A percentile compares a stretch with the other conserved stretches of the same genome.
These are phyloP conservation scores for Doryteuthis pealeii DNA, from an alignment of 1,140 invertebrate species.

Conservation along the genomic window DNA sequence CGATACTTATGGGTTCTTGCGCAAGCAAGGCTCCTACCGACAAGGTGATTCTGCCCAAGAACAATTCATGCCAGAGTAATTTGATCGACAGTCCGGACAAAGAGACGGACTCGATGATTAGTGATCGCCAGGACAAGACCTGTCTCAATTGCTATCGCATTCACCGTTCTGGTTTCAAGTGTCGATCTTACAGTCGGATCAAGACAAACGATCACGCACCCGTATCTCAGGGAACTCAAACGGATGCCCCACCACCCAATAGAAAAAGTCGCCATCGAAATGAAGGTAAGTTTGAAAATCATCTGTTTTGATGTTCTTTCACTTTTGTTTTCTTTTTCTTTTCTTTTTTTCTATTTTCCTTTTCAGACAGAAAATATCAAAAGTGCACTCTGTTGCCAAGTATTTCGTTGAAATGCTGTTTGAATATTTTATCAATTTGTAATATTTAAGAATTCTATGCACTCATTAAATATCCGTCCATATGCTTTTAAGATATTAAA, in stretches of 20 bases:
- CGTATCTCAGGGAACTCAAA: background rate
- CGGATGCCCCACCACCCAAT: background rate
- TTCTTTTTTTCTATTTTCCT: too few relatives aligned
- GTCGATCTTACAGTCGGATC: slow-evolving; percentile 2
- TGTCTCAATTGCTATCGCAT: slow-evolving; percentile 3
- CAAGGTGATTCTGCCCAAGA: background rate
- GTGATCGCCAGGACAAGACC: background rate
- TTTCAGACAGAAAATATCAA: too few relatives aligned
- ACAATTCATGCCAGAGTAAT: background rate
- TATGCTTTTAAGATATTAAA: too few relatives aligned
- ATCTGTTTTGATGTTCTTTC: too few relatives aligned
- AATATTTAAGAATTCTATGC: too few relatives aligned
- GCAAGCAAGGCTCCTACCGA: background rate
- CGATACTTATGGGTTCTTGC: background rate
- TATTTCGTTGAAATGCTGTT: too few relatives aligned
- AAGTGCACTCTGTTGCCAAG: too few relatives aligned
- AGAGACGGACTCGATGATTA: background rate
- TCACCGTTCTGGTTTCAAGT: background rate
- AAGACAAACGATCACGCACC: background rate
- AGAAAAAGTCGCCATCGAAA: slow-evolving; percentile 5
- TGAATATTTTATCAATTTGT: too few relatives aligned
- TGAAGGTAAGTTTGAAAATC: background rate
- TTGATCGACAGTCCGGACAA: background rate
- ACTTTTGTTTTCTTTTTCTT: too few relatives aligned
- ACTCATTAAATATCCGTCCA: too few relatives aligned